phyloP scores from a whole-genome alignment of 2,888 invertebrate genomes.

The Drosophila aldrichi region DNA sequence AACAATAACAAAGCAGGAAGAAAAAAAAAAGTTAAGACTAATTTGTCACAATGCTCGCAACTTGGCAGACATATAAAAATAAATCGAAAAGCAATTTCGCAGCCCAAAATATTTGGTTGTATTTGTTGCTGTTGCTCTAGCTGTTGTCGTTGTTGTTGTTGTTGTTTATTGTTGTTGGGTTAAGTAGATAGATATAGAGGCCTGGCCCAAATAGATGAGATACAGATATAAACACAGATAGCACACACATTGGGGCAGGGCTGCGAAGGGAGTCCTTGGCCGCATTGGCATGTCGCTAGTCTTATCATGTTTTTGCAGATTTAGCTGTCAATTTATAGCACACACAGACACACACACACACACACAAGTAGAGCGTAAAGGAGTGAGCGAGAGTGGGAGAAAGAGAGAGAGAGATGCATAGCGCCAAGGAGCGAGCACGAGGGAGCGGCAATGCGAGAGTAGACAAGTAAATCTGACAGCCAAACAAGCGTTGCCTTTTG shows the following conservation, averaged over 20 bases:
- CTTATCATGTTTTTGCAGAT: constrained; percentile 81
- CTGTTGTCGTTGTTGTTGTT: constrained; percentile 27
- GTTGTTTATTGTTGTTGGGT: constrained; percentile 52
- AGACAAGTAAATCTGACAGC: constrained; percentile 79
- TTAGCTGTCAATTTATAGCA: constrained; percentile 80
- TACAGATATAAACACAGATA: constrained; percentile 63
- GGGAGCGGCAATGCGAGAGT: constrained; percentile 15
- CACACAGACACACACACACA: constrained; percentile 14
- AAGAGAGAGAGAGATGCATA: neutral
- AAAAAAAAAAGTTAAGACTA: constrained; percentile 59
- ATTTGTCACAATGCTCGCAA: constrained; percentile 76
- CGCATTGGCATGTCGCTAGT: constrained; percentile 80
- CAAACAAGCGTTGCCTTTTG: constrained; percentile 67
- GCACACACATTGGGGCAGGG: constrained; percentile 24
- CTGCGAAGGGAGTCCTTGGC: constrained; percentile 58
- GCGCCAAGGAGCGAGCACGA: neutral
- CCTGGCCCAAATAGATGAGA: constrained; percentile 58
- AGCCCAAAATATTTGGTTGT: constrained; percentile 59
- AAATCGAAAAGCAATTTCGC: constrained; percentile 80
- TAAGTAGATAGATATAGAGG: constrained; percentile 66
- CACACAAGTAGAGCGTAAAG: neutral
- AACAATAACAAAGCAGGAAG: constrained; percentile 27
- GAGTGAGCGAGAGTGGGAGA: neutral
- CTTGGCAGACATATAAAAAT: constrained; percentile 74
- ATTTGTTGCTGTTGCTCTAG: constrained; percentile 20